Conservation (phyloP, 2,888 invertebrate genomes). For the Trichogramma dendrolimi region DNA sequence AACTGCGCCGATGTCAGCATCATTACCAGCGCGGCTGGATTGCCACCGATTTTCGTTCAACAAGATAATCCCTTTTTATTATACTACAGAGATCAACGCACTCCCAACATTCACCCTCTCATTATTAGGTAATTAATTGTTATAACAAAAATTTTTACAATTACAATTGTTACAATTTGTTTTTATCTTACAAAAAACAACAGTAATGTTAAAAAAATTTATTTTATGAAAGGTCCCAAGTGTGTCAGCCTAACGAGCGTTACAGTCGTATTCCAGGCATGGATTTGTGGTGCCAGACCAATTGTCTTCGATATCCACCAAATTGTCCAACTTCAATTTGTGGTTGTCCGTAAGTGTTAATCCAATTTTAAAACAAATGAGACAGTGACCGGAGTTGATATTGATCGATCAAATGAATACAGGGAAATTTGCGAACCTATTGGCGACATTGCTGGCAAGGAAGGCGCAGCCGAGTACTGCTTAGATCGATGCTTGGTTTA, state of each 20-base stretch:
- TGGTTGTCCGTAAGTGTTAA: slow-evolving; percentile 73
- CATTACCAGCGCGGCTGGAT: slow-evolving; percentile 72
- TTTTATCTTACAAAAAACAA: not conserved
- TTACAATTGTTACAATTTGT: not conserved
- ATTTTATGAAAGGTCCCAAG: slow-evolving; percentile 63
- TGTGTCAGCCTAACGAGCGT: slow-evolving; percentile 63
- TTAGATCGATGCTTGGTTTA: slow-evolving; percentile 81
- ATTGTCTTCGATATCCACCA: slow-evolving; percentile 82
- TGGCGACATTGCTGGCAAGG: slow-evolving; percentile 68
- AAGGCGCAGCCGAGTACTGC: slow-evolving; percentile 79
- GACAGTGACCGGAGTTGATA: too few relatives aligned
- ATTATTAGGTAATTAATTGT: slow-evolving; percentile 64
- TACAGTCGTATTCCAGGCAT: slow-evolving; percentile 72
- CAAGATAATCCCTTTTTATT: slow-evolving; percentile 71
- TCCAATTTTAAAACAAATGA: not conserved
- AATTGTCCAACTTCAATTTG: slow-evolving; percentile 76
- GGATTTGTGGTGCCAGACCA: slow-evolving; percentile 78
- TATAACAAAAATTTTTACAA: not conserved
- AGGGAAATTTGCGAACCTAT: slow-evolving; percentile 79
- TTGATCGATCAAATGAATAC: slow-evolving; percentile 34
- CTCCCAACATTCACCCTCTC: slow-evolving; percentile 67
- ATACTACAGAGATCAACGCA: slow-evolving; percentile 68
- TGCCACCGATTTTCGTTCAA: slow-evolving; percentile 65
- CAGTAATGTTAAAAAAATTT: not conserved
- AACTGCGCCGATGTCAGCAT: slow-evolving; percentile 88